phyloP scores from a whole-genome alignment of 2,888 invertebrate genomes.

The Hartigia nigra region DNA sequence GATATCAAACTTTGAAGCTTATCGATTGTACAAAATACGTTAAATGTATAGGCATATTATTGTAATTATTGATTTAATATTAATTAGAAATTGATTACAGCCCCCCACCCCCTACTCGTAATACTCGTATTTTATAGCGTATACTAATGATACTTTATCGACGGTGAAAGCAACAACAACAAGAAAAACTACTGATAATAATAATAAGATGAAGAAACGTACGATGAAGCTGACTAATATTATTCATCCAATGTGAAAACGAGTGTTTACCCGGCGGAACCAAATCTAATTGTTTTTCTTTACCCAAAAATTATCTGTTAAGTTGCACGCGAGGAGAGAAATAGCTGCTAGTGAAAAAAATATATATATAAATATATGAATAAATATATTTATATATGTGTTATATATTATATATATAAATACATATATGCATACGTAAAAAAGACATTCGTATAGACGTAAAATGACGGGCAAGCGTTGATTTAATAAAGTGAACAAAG shows the following conservation, averaged over 20 bases:
- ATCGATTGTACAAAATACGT: constrained; percentile 59
- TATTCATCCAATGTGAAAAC: constrained; percentile 34
- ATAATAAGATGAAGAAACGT: constrained; percentile 19
- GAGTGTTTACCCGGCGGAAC: constrained; percentile 25
- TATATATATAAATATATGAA: background rate
- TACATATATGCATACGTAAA: background rate
- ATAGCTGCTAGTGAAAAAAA: background rate
- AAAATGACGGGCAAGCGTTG: background rate
- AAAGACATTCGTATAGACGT: background rate
- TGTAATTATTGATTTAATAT: constrained; percentile 48
- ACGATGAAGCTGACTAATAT: constrained; percentile 9
- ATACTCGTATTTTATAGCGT: constrained; percentile 54
- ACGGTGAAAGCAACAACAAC: constrained; percentile 20
- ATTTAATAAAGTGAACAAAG: background rate
- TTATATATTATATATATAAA: background rate
- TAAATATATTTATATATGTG: background rate
- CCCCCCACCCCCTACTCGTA: constrained; percentile 34
- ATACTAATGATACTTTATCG: constrained; percentile 26
- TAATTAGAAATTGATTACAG: constrained; percentile 44
- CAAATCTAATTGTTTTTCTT: background rate
- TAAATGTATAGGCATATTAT: constrained; percentile 51
- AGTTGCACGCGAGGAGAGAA: constrained; percentile 2
- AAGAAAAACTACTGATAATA: constrained; percentile 22
- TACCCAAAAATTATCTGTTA: constrained; percentile 9
- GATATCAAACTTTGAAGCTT: constrained; percentile 55